Conservation (phyloP, 2,113 vertebrate genomes). For the Sus scrofa region DNA sequence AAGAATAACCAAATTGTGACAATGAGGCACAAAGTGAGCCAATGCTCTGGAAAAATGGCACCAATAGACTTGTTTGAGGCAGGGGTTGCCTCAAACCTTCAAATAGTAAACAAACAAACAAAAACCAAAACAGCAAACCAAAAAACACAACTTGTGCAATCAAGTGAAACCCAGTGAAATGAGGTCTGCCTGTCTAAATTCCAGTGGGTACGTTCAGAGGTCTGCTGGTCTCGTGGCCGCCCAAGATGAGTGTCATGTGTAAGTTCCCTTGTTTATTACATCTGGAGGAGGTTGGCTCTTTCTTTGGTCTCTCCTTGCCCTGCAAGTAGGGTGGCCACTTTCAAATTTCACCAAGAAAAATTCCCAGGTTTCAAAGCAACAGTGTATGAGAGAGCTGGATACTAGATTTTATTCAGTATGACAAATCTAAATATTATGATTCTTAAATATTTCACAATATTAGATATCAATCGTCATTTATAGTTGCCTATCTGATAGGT, state of each 20-base stretch:
- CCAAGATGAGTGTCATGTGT: not conserved
- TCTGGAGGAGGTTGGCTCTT: not conserved
- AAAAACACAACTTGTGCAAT: not conserved
- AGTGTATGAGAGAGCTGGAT: not conserved
- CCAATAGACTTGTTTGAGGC: not conserved
- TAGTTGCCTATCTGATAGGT: not conserved
- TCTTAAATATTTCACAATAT: not conserved
- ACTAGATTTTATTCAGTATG: slow-evolving; percentile 1
- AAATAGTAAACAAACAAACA: not conserved
- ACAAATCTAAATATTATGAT: not conserved
- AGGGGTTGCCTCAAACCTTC: not conserved
- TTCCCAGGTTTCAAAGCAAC: not conserved
- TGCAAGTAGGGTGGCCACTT: not conserved
- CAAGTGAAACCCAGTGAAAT: not conserved
- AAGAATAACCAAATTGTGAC: not conserved
- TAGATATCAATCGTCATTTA: not conserved
- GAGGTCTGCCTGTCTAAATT: not conserved
- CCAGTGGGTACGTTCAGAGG: not conserved
- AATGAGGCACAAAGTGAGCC: not conserved
- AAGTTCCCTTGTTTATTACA: not conserved
- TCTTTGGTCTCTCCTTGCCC: not conserved
- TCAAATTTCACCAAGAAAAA: not conserved
- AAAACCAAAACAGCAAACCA: too few relatives aligned
- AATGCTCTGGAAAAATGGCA: not conserved
- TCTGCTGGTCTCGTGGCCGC: rapidly evolving